phyloP scores from a whole-genome alignment of 2,797 vertebrate genomes.

The Pseudochirops cupreus region DNA sequence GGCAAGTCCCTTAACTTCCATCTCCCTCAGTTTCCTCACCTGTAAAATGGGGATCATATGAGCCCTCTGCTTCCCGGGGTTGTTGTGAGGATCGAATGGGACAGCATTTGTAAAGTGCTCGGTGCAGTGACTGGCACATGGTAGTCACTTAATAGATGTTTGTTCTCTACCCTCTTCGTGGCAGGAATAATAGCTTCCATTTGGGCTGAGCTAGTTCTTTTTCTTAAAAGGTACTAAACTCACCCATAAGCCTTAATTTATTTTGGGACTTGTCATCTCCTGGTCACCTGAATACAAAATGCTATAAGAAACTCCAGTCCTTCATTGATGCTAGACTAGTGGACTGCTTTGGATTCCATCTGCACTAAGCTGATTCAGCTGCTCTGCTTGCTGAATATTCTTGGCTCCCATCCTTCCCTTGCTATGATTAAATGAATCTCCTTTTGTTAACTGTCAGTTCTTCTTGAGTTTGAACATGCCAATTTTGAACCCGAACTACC shows the following conservation, averaged over 20 bases:
- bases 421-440: neutral
- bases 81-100: neutral
- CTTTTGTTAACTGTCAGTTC: neutral
- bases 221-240: neutral
- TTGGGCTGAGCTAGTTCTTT: neutral
- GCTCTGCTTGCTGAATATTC: neutral
- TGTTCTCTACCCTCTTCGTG: neutral
- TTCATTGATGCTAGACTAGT: neutral
- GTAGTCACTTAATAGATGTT: neutral
- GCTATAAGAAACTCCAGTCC: neutral
- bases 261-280: neutral
- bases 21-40: neutral
- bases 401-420: neutral
- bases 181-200: neutral
- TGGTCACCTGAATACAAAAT: neutral
- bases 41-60: neutral
- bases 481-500: neutral
- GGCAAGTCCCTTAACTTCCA: neutral
- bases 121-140: neutral
- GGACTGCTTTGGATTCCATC: neutral
- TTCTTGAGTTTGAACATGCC: neutral
- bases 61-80: neutral
- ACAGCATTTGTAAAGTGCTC: neutral
- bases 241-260: neutral
- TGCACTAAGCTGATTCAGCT: neutral